Evolutionary conservation across 2,797 vertebrate species (phyloP), one percentile per base, ranked within the genome.

Genomic region (Microctenopoma stevenorrisi): DNA sequence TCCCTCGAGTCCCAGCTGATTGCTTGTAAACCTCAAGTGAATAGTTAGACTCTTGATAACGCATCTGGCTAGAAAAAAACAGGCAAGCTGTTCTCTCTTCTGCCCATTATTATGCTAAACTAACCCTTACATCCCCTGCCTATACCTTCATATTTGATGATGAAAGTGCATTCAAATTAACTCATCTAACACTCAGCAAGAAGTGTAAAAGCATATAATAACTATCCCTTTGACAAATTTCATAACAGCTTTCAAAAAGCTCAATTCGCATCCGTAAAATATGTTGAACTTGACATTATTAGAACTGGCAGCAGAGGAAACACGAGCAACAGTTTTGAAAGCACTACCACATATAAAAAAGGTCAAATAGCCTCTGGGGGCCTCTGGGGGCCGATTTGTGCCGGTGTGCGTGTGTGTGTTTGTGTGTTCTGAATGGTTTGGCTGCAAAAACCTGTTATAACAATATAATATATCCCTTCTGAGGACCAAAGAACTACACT

Each of bases 261-360:
- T 10, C 2, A 38, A 47, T 2, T 0, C 1, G 4, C 12, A 42
- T 40, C 38, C 11, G 11, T 40, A 40, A 40, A 40, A 40, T 11
- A 46, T 15, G n/a, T 11, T 64, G 15, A 68, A 28, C 38, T 46
- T n/a, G 28, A 44, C 42, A 54, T 50, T 3, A 59, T 54, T 6
- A 50, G 18, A 65, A 18, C 10, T n/a, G 47, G 51, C 46, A 44
- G 53, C 3, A 38, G 70, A 57, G 37, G 25, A 71, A 71, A 63
- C 12, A 42, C 0, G 11, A 48, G 35, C 18, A 4, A 53, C 42
- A 40, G 28, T 46, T 70, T 30, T 62, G 13, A 75, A 55, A 64
- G 25, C 53, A 35, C 28, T 28, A 50, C 47, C 37, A 71, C 43
- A 44, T n/a, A 13, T 48, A 54, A 55, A 62, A 69, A 68, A 54